Evolutionary conservation across 2,113 vertebrate species (phyloP).

Genomic region (Hemibates koningsi): DNA sequence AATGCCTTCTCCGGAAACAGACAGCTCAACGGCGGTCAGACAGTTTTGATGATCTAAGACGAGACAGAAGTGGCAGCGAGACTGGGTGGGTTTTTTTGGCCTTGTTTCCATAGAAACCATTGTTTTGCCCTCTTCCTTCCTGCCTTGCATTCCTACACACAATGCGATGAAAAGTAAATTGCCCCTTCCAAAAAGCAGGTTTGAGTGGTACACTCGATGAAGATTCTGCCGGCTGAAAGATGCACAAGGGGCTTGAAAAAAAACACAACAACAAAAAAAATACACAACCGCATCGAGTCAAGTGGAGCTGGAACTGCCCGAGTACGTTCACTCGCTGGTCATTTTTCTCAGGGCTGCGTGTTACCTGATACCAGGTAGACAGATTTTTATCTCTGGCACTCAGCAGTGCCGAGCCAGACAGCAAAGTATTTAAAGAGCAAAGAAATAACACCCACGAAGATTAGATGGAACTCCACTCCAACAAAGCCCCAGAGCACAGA

Average conservation of each 20-base stretch:
- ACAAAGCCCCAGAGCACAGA: conserved; percentile 25
- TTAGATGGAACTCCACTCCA: conserved; percentile 44
- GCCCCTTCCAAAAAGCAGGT: conserved; percentile 67
- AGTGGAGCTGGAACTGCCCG: conserved; percentile 8
- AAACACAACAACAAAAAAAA: not conserved
- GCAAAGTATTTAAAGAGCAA: conserved; percentile 47
- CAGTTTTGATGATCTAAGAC: not conserved
- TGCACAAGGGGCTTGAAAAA: conserved; percentile 22
- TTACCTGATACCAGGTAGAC: conserved; percentile 74
- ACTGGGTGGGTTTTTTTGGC: conserved; percentile 6
- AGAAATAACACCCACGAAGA: conserved; percentile 58
- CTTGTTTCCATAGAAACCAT: conserved; percentile 64
- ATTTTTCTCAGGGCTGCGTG: conserved; percentile 51
- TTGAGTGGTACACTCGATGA: conserved; percentile 48
- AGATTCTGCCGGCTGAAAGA: conserved; percentile 59
- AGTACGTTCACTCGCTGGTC: conserved; percentile 42
- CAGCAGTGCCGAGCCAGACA: conserved; percentile 42
- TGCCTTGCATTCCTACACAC: conserved; percentile 71
- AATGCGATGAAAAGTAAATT: conserved; percentile 75
- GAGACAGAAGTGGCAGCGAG: not conserved
- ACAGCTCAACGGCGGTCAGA: not conserved
- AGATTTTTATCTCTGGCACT: conserved; percentile 65
- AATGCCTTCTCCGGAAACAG: not conserved
- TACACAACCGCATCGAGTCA: not conserved
- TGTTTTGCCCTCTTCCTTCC: conserved; percentile 73